phyloP scores from a whole-genome alignment of 2,888 invertebrate genomes.

The Amphipoea lucens region DNA sequence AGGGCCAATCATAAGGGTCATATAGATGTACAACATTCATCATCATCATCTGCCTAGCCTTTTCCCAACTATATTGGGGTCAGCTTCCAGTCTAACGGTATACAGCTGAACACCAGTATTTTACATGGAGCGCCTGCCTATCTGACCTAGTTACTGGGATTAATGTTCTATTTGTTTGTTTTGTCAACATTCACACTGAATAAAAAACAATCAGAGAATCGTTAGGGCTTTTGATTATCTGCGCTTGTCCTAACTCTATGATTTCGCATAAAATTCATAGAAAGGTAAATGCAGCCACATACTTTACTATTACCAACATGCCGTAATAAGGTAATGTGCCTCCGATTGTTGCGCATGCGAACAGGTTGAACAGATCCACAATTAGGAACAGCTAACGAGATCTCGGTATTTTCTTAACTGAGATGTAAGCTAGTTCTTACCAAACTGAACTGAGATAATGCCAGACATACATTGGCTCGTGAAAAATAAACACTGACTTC shows the following conservation, averaged over 20 bases:
- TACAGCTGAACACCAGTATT: too few relatives aligned
- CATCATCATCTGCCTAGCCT: too few relatives aligned
- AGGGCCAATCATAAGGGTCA: too few relatives aligned
- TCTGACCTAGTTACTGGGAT: too few relatives aligned
- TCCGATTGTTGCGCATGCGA: slow-evolving; percentile 51
- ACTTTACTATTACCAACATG: slow-evolving; percentile 52
- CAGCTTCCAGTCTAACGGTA: too few relatives aligned
- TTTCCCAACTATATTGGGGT: too few relatives aligned
- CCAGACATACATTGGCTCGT: neutral
- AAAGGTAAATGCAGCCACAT: slow-evolving; percentile 34
- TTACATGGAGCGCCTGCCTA: too few relatives aligned
- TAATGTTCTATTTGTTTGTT: too few relatives aligned
- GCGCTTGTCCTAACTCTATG: neutral
- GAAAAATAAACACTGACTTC: neutral
- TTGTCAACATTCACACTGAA: too few relatives aligned
- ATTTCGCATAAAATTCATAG: slow-evolving; percentile 14
- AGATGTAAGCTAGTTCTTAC: neutral
- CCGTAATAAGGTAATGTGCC: slow-evolving; percentile 50
- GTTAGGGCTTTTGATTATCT: neutral
- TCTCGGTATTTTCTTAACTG: slow-evolving; percentile 16
- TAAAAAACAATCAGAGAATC: too few relatives aligned
- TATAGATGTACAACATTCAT: neutral
- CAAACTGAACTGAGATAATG: neutral
- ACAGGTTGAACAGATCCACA: slow-evolving; percentile 57
- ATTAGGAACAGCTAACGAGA: slow-evolving; percentile 66